Conservation (phyloP, 2,113 vertebrate species). For the Monarcha castaneiventris region DNA sequence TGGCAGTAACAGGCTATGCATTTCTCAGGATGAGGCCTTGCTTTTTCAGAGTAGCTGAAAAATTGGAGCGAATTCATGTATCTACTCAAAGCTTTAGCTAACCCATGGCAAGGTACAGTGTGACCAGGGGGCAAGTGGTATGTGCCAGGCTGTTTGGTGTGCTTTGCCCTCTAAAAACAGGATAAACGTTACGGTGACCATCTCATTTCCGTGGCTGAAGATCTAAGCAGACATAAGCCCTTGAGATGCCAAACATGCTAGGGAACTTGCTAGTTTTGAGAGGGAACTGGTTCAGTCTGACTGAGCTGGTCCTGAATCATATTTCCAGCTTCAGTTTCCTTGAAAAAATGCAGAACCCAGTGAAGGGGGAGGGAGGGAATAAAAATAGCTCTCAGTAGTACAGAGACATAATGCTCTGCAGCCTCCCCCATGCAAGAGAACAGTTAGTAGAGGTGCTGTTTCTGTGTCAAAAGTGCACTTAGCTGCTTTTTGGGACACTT, state of each 20-base stretch:
- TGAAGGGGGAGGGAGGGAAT: neutral
- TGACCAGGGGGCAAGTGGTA: neutral
- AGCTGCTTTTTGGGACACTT: neutral
- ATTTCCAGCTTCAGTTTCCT: constrained; percentile 32
- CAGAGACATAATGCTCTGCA: neutral
- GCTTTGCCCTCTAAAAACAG: neutral
- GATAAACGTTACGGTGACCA: neutral
- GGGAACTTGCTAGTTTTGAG: neutral
- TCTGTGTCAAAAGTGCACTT: neutral
- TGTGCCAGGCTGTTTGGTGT: neutral
- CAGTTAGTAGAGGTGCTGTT: neutral
- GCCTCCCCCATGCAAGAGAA: neutral
- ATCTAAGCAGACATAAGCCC: neutral
- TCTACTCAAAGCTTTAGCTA: neutral
- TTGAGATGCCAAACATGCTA: neutral
- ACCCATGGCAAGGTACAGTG: neutral
- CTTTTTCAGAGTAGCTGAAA: neutral
- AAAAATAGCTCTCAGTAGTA: constrained; percentile 41
- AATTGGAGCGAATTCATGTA: neutral
- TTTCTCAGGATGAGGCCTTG: neutral
- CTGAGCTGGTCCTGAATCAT: constrained; percentile 1
- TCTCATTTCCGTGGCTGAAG: neutral
- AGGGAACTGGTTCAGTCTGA: neutral
- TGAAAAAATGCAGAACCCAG: constrained; percentile 16
- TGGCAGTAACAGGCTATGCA: fast-evolving